phyloP scores from a whole-genome alignment of 2,113 vertebrate species.

The Delphinus delphis region DNA sequence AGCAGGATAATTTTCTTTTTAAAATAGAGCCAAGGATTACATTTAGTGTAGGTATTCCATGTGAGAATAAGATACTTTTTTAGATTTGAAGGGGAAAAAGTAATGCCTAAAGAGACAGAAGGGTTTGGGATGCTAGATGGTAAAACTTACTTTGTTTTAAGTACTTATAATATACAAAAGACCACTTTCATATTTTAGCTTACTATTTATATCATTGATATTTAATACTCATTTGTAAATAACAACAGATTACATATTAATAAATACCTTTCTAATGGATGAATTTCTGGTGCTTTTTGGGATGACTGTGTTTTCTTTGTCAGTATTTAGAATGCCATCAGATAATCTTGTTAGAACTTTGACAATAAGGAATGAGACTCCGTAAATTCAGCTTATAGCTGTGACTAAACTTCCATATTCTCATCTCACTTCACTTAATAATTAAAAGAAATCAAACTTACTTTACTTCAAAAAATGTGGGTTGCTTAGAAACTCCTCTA shows the following conservation, averaged over 20 bases:
- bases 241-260: not conserved
- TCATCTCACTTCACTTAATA: not conserved
- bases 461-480: not conserved
- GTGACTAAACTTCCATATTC: not conserved
- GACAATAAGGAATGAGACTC: not conserved
- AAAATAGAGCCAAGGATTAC: not conserved
- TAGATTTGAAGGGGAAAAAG: not conserved
- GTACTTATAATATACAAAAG: not conserved
- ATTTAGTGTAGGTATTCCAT: not conserved
- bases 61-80: not conserved
- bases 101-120: not conserved
- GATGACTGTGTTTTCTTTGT: not conserved
- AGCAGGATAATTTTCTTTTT: not conserved
- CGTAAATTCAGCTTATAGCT: not conserved
- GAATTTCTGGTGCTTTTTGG: not conserved
- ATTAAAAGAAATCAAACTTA: conserved; percentile 9
- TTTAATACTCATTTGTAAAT: not conserved
- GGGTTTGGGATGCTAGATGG: not conserved
- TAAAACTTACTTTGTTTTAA: not conserved
- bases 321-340: not conserved
- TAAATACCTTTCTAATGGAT: not conserved
- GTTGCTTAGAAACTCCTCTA: not conserved
- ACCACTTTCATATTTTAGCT: not conserved
- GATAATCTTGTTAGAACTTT: not conserved
- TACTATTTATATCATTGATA: not conserved